Percentiles rank a stretch among this genome's conserved stretches.
These are phyloP conservation scores for Vireo griseus DNA, from an alignment of 2,797 vertebrate species.

Conservation along the genomic window DNA sequence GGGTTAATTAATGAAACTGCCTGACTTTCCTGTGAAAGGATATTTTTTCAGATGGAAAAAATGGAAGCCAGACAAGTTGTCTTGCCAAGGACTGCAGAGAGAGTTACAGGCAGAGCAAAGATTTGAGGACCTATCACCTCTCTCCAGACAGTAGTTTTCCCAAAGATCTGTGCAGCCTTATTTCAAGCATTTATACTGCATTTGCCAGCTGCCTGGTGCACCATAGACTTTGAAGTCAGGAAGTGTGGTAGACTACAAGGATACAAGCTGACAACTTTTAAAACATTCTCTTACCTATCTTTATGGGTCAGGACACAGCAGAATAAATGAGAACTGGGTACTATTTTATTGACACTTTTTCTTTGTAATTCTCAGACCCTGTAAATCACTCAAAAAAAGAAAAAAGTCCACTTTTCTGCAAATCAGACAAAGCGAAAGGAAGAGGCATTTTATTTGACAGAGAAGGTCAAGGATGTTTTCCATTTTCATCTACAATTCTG, in stretches of 20 bases:
- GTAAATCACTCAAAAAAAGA: conserved; percentile 5
- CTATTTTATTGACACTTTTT: conserved; percentile 7
- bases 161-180: not conserved
- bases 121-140: not conserved
- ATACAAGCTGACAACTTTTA: conserved; percentile 35
- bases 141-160: not conserved
- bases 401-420: not conserved
- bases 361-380: conserved; percentile 13
- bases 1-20: not conserved
- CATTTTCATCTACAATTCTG: conserved; percentile 21
- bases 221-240: conserved; percentile 34
- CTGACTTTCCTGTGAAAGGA: not conserved
- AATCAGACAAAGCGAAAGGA: not conserved
- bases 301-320: conserved; percentile 23
- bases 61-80: not conserved
- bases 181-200: not conserved
- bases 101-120: not conserved
- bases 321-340: conserved; percentile 1
- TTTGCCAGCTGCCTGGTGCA: not conserved
- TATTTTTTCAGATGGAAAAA: not conserved
- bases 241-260: conserved; percentile 24
- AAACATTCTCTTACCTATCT: conserved; percentile 12
- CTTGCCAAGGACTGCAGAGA: not conserved
- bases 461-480: conserved; percentile 50
- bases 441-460: conserved; percentile 34